Evolutionary conservation across 2,797 vertebrate genomes (phyloP).

Genomic region (Vireo griseus): DNA sequence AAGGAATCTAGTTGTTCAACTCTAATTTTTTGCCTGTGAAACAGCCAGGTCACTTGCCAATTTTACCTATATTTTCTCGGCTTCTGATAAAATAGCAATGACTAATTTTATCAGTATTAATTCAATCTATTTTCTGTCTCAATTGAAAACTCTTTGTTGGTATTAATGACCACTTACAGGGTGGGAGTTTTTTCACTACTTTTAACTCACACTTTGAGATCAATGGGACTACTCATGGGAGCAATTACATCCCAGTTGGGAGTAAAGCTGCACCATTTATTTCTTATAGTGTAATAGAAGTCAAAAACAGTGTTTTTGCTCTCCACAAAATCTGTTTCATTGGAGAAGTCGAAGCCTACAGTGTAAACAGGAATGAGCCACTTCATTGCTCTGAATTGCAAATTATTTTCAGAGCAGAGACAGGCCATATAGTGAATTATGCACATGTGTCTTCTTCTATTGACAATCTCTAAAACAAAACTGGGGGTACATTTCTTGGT

Average conservation of each 20-base stretch:
- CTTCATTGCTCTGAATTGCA: background rate
- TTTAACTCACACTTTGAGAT: background rate
- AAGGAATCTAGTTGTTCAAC: background rate
- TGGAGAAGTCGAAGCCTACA: background rate
- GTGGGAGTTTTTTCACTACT: background rate
- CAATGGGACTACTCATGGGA: background rate
- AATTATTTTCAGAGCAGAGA: background rate
- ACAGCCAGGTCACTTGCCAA: background rate
- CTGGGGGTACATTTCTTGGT: background rate
- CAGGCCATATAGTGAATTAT: background rate
- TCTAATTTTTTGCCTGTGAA: background rate
- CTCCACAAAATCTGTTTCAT: background rate
- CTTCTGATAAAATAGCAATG: background rate
- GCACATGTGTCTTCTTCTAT: background rate
- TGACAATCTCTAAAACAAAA: background rate
- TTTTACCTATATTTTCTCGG: background rate
- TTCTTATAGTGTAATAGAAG: background rate
- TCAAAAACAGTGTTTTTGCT: background rate
- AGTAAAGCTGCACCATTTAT: background rate
- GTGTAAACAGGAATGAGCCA: background rate
- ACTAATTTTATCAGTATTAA: background rate
- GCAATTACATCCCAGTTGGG: background rate
- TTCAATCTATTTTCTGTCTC: background rate
- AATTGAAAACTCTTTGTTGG: background rate
- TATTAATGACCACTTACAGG: background rate